Percentiles rank a stretch among this genome's conserved stretches.
These are phyloP conservation scores for Gymnoscelis rufifasciata DNA, from an alignment of 2,888 invertebrate genomes.

Conservation along the genomic window DNA sequence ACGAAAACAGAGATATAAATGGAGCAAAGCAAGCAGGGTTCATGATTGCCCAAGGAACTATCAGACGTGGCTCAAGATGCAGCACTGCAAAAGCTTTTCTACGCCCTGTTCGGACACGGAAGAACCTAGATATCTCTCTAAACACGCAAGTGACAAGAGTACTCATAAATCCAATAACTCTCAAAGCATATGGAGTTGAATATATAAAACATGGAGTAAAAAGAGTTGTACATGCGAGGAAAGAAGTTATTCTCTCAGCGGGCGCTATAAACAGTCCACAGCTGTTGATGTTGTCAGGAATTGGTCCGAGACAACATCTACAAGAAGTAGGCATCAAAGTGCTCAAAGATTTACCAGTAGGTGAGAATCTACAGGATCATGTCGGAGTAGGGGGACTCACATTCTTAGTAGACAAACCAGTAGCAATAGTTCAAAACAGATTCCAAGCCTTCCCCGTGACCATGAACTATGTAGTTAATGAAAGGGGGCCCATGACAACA, in stretches of 20 bases:
- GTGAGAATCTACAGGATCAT: slow-evolving; percentile 92
- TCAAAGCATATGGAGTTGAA: slow-evolving; percentile 89
- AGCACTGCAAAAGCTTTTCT: slow-evolving; percentile 93
- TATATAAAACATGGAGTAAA: slow-evolving; percentile 86
- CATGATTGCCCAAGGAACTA: slow-evolving; percentile 90
- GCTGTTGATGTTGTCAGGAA: slow-evolving; percentile 93
- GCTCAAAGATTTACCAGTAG: slow-evolving; percentile 86
- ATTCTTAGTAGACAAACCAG: slow-evolving; percentile 89
- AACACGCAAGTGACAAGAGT: slow-evolving; percentile 88
- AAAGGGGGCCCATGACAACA: slow-evolving; percentile 91
- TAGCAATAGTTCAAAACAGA: slow-evolving; percentile 88
- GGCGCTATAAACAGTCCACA: slow-evolving; percentile 96
- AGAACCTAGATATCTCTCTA: slow-evolving; percentile 89
- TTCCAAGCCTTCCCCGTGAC: slow-evolving; percentile 88
- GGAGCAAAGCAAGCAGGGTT: slow-evolving; percentile 88
- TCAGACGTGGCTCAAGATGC: slow-evolving; percentile 87
- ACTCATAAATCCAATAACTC: slow-evolving; percentile 85
- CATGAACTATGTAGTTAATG: slow-evolving; percentile 87
- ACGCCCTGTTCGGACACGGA: slow-evolving; percentile 85
- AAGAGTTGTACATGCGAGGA: slow-evolving; percentile 84
- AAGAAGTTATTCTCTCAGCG: slow-evolving; percentile 92
- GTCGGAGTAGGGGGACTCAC: slow-evolving; percentile 91
- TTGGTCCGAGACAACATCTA: slow-evolving; percentile 86
- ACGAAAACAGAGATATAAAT: slow-evolving; percentile 90
- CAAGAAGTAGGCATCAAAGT: slow-evolving; percentile 84